Percentiles rank a stretch among this genome's conserved stretches.
These are phyloP conservation scores for Megaustenia siamemsis DNA, from an alignment of 2,888 invertebrate species.

Conservation along the genomic window DNA sequence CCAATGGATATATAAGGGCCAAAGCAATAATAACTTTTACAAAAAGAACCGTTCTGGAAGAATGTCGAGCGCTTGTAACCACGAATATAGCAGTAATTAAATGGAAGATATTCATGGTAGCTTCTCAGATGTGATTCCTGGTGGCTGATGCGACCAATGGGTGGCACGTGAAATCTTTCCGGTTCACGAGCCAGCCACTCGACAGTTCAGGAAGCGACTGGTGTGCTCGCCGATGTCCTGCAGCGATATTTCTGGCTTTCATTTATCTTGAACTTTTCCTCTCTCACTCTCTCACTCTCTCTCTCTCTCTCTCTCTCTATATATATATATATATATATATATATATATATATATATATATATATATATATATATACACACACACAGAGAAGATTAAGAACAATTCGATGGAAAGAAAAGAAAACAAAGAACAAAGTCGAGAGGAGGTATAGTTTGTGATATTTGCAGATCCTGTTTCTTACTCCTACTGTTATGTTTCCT, in stretches of 20 bases:
- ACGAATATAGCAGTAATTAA: background rate
- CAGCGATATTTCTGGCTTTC: background rate
- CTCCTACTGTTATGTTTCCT: no score
- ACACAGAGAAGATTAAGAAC: no score
- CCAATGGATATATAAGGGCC: no score
- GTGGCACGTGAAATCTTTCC: background rate
- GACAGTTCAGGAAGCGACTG: background rate
- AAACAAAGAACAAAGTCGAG: no score
- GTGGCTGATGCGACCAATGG: background rate
- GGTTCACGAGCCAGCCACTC: slow-evolving; percentile 1
- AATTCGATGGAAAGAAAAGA: no score
- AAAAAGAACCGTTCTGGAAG: no score
- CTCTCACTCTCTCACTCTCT: background rate
- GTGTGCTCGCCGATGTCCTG: background rate
- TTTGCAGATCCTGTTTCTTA: no score
- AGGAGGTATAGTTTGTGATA: no score
- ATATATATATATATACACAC: background rate
- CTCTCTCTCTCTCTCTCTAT: background rate
- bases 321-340: background rate
- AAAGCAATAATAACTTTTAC: no score
- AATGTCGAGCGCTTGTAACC: no score
- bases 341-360: background rate
- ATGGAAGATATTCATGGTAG: background rate
- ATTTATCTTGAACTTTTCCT: background rate
- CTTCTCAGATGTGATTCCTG: background rate